Conservation (phyloP, 2,113 vertebrate genomes). For the Indri indri region DNA sequence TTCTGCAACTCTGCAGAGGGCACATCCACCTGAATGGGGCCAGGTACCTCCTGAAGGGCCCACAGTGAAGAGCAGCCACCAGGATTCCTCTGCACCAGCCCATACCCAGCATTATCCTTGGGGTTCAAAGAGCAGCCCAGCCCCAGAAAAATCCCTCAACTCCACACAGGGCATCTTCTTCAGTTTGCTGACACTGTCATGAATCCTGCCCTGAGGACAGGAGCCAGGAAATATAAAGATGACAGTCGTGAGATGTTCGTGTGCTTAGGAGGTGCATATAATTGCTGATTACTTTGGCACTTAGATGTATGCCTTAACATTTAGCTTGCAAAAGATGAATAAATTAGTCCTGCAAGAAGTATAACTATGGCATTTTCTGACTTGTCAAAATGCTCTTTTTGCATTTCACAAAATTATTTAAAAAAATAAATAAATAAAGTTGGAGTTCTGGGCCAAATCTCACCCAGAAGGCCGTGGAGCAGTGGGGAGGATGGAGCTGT, state of each 20-base stretch:
- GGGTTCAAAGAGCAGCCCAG: neutral
- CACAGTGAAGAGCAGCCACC: neutral
- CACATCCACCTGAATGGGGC: rapidly evolving
- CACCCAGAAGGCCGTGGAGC: neutral
- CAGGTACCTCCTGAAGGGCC: neutral
- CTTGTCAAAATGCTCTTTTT: neutral
- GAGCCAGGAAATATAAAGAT: neutral
- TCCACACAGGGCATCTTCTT: neutral
- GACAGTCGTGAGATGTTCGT: neutral
- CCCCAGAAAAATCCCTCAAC: neutral
- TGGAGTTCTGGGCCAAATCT: neutral
- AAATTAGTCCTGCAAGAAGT: neutral
- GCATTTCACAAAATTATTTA: neutral
- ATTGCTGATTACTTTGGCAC: constrained; percentile 33
- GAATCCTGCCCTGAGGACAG: neutral
- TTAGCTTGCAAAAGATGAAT: constrained; percentile 32
- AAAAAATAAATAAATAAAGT: neutral
- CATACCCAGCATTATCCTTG: neutral
- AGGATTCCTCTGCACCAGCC: neutral
- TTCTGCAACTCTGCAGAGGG: neutral
- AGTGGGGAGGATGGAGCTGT: neutral
- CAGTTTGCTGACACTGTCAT: neutral
- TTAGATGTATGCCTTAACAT: constrained; percentile 42
- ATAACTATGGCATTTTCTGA: constrained; percentile 37
- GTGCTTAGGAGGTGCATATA: neutral